These are phyloP conservation scores for Amblyopsis rosae DNA, from an alignment of 2,113 vertebrate species.

Conservation along the genomic window DNA sequence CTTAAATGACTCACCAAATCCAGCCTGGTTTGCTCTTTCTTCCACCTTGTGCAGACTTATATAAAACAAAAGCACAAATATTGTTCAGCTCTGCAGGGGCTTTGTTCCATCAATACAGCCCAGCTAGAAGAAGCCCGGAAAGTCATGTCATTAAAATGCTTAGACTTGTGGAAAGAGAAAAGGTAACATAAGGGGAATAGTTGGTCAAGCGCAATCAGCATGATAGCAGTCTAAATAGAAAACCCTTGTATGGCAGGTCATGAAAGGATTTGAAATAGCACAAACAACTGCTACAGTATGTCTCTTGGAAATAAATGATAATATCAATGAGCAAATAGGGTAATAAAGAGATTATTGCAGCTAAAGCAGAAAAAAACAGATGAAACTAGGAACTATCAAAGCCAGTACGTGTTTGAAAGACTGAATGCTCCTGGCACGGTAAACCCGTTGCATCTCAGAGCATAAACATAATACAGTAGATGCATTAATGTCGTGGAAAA, in stretches of 20 bases:
- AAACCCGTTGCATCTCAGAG: constrained; percentile 30
- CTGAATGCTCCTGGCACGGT: constrained; percentile 35
- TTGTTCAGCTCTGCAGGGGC: constrained; percentile 59
- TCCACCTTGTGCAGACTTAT: constrained; percentile 38
- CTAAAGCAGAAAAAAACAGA: constrained; percentile 3
- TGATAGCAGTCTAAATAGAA: constrained; percentile 55
- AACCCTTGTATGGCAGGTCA: constrained; percentile 28
- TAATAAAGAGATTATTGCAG: background rate
- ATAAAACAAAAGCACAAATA: constrained; percentile 25
- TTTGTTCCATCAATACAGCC: constrained; percentile 58
- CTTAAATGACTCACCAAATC: constrained; percentile 29
- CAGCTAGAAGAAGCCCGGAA: constrained; percentile 64
- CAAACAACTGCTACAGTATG: background rate
- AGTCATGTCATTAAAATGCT: constrained; percentile 72
- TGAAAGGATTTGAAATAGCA: constrained; percentile 5
- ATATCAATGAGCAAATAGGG: background rate
- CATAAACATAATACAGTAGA: constrained; percentile 17
- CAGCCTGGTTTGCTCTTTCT: background rate
- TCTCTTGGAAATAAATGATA: background rate
- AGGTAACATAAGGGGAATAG: constrained; percentile 48
- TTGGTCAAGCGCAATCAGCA: constrained; percentile 73
- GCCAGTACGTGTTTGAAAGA: constrained; percentile 47
- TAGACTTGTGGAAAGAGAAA: constrained; percentile 70
- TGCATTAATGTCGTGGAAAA: constrained; percentile 8
- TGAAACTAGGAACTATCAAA: constrained; percentile 27